These are phyloP conservation scores for Ascidia mentula DNA, from an alignment of 23 tunicate species.

Conservation along the genomic window DNA sequence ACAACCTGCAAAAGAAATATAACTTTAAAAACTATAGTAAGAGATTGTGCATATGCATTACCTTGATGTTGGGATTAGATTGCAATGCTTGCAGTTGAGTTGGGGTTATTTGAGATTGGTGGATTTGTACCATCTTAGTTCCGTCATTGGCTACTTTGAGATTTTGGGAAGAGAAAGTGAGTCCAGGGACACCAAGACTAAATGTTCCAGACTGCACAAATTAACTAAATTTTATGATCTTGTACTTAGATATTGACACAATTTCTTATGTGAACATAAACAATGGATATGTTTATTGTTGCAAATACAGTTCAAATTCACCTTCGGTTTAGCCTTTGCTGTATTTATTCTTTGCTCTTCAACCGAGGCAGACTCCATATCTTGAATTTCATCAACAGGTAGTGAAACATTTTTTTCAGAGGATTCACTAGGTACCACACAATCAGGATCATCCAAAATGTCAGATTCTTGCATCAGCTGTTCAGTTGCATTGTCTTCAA, in stretches of 20 bases:
- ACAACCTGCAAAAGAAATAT: slow-evolving; percentile 69
- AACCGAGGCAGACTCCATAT: neutral
- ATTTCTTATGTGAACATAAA: no score
- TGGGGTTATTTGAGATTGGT: slow-evolving; percentile 95
- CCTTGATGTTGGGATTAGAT: slow-evolving; percentile 92
- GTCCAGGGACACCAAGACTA: slow-evolving; percentile 92
- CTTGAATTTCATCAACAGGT: neutral
- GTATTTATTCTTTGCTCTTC: neutral
- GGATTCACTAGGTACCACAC: neutral
- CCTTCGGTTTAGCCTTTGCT: neutral
- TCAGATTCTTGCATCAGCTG: neutral
- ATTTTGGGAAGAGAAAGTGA: slow-evolving; percentile 72
- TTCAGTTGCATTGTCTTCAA: no score
- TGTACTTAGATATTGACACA: no score
- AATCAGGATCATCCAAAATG: neutral
- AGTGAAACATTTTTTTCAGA: no score
- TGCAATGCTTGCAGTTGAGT: slow-evolving; percentile 75
- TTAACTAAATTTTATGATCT: neutral
- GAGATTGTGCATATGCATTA: neutral
- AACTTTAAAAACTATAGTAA: neutral
- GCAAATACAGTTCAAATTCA: no score
- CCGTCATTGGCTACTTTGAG: slow-evolving; percentile 87
- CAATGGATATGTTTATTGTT: no score
- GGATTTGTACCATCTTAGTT: slow-evolving; percentile 93
- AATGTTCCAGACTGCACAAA: slow-evolving; percentile 47